Conservation (phyloP, 2,113 vertebrate species). For the Gopherus evgoodei region DNA sequence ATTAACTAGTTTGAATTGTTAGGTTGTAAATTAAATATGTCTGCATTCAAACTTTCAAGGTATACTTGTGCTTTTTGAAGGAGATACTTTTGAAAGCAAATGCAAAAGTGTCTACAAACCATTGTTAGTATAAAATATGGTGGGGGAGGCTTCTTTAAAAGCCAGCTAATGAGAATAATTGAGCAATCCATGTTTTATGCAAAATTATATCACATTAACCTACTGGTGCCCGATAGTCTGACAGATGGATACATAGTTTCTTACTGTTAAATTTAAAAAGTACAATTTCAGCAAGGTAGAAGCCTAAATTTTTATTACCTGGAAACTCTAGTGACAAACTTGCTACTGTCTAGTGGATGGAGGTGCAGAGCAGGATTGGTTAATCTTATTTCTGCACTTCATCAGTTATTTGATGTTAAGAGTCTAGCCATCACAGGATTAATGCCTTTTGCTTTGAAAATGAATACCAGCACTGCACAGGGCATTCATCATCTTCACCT, state of each 20-base stretch:
- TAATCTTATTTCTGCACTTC: not conserved
- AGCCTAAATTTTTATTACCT: not conserved
- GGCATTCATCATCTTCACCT: not conserved
- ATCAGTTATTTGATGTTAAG: not conserved
- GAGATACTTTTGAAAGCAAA: not conserved
- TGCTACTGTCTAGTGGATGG: not conserved
- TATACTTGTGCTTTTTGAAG: not conserved
- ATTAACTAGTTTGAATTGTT: conserved; percentile 23
- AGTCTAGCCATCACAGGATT: not conserved
- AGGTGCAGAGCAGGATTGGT: not conserved
- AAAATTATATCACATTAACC: not conserved
- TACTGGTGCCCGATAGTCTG: not conserved
- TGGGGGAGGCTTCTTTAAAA: not conserved
- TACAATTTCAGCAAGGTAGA: not conserved
- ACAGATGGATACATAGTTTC: not conserved
- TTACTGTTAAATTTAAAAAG: not conserved
- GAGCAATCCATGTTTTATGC: not conserved
- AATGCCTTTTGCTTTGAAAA: not conserved
- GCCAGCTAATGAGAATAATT: not conserved
- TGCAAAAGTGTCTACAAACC: not conserved
- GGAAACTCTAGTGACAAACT: not conserved
- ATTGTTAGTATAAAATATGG: not conserved
- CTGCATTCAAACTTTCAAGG: not conserved
- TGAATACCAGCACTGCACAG: not conserved
- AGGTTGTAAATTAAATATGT: not conserved